Evolutionary conservation across 2,113 vertebrate species (phyloP).

Genomic region (Pipra filicauda): DNA sequence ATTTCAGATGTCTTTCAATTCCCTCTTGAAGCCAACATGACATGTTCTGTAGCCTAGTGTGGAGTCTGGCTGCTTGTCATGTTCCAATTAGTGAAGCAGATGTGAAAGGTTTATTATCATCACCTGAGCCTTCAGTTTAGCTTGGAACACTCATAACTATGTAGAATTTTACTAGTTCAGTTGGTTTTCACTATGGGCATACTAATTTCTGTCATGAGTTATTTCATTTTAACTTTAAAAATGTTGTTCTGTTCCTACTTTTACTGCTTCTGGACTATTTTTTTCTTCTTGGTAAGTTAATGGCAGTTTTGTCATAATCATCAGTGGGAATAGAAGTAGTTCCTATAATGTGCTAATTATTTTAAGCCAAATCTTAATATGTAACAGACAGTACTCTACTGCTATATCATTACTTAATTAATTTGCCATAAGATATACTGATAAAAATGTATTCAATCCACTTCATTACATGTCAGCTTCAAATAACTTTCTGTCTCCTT

Average conservation of each 20-base stretch:
- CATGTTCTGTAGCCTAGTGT: not conserved
- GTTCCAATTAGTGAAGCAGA: slow-evolving; percentile 2
- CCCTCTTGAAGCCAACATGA: not conserved
- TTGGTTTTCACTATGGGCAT: not conserved
- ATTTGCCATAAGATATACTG: slow-evolving; percentile 22
- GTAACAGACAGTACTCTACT: not conserved
- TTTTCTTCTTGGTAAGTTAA: slow-evolving; percentile 12
- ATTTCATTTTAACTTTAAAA: not conserved
- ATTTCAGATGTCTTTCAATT: not conserved
- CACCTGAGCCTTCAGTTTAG: not conserved
- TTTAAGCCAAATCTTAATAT: slow-evolving; percentile 28
- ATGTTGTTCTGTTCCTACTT: not conserved
- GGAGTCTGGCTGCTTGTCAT: not conserved
- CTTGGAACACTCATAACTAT: not conserved
- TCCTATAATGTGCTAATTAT: slow-evolving; percentile 27
- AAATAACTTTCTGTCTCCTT: not conserved
- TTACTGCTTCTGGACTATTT: not conserved
- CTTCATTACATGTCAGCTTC: not conserved
- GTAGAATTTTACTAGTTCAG: not conserved
- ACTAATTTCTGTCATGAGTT: not conserved
- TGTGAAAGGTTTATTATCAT: not conserved
- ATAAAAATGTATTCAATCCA: not conserved
- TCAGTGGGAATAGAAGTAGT: not conserved
- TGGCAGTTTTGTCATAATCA: slow-evolving; percentile 7
- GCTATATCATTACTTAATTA: slow-evolving; percentile 13